A percentile compares a stretch with the other conserved stretches of the same genome.
These are phyloP conservation scores for Sebastes diaconus DNA, from an alignment of 2,797 vertebrate genomes.

Conservation along the genomic window DNA sequence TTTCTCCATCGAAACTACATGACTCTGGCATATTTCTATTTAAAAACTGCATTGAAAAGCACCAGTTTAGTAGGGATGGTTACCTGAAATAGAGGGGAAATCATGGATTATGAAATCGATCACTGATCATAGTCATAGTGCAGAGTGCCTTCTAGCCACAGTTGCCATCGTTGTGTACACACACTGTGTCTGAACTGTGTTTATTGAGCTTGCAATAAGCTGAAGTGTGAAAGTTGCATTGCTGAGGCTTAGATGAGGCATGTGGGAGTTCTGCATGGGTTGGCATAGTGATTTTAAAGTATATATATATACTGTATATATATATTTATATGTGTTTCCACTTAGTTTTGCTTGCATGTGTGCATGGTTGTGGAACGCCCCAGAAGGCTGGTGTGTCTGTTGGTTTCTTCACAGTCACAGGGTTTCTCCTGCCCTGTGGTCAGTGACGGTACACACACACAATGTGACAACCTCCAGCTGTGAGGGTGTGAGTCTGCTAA, in stretches of 20 bases:
- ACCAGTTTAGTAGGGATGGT: not conserved
- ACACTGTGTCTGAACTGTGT: constrained; percentile 16
- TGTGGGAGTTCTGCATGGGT: constrained; percentile 9
- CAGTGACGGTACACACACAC: constrained; percentile 34
- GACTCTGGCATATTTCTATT: not conserved
- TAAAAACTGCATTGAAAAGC: not conserved
- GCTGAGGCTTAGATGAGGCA: constrained; percentile 36
- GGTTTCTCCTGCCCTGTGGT: constrained; percentile 56
- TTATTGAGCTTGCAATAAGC: constrained; percentile 30
- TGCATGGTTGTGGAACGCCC: not conserved
- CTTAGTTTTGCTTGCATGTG: not conserved
- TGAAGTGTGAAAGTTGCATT: constrained; percentile 19
- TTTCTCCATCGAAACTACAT: not conserved
- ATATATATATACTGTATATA: not conserved
- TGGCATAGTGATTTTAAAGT: constrained; percentile 7
- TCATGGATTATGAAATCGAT: not conserved
- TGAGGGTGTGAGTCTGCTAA: constrained; percentile 75
- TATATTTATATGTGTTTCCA: not conserved
- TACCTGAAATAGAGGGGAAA: not conserved
- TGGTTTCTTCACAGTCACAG: constrained; percentile 35
- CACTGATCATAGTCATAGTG: constrained; percentile 2
- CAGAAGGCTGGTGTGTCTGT: constrained; percentile 4
- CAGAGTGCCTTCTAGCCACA: not conserved
- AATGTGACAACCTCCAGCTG: constrained; percentile 73
- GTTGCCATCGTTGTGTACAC: not conserved